phyloP scores from a whole-genome alignment of 2,888 invertebrate species.

The Sesia apiformis region DNA sequence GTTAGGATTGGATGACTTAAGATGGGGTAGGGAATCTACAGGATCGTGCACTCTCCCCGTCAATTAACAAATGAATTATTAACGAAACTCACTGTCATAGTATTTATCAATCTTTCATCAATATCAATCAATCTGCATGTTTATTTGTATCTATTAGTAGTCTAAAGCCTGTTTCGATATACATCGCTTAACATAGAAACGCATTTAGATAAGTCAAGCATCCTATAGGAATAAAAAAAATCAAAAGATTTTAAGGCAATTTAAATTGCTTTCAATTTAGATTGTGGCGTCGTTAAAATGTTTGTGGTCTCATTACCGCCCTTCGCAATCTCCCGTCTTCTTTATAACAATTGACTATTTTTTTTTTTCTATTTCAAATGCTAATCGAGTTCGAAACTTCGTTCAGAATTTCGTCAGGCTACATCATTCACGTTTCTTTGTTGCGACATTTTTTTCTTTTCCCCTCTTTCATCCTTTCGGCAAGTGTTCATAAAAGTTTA shows the following conservation, averaged over 20 bases:
- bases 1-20: no score
- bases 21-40: no score
- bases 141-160: no score
- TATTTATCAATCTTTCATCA: no score
- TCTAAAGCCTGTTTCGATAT: no score
- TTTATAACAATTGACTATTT: slow-evolving; percentile 29
- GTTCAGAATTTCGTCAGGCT: slow-evolving; percentile 34
- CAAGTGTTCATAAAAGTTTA: slow-evolving; percentile 1
- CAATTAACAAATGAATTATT: no score
- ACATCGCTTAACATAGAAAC: no score
- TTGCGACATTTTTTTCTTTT: slow-evolving; percentile 1
- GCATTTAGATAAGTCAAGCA: no score
- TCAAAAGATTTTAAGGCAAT: not conserved
- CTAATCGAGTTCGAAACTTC: slow-evolving; percentile 51
- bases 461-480: not conserved
- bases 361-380: slow-evolving; percentile 47
- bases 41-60: no score
- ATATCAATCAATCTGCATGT: no score
- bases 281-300: slow-evolving; percentile 4
- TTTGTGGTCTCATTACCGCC: slow-evolving; percentile 10
- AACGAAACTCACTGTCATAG: no score
- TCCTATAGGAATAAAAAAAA: no score
- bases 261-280: not conserved
- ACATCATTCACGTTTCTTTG: slow-evolving; percentile 27
- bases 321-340: slow-evolving; percentile 16